Evolutionary conservation across 2,888 invertebrate species (phyloP).

Genomic region (Drosophila lutescens): DNA sequence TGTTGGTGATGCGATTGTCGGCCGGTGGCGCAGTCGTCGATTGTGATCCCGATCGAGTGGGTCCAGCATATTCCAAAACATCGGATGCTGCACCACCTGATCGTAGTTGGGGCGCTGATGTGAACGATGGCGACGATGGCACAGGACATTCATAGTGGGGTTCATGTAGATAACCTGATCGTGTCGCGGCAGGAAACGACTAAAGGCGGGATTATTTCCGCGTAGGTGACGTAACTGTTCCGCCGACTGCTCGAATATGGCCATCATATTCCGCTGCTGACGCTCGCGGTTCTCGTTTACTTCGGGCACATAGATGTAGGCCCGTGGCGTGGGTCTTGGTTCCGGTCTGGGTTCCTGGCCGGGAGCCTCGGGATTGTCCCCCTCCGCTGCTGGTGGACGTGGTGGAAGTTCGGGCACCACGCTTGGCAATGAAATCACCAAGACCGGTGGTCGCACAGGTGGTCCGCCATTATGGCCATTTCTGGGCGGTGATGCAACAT

Average conservation of each 20-base stretch:
- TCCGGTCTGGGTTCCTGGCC: conserved; percentile 36
- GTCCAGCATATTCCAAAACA: conserved; percentile 82
- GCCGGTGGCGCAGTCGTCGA: conserved; percentile 52
- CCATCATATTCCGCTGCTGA: conserved; percentile 35
- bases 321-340: conserved; percentile 39
- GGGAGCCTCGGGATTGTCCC: conserved; percentile 31
- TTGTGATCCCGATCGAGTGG: conserved; percentile 67
- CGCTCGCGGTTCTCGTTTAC: conserved; percentile 29
- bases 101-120: conserved; percentile 62
- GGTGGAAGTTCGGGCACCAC: conserved; percentile 17
- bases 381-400: conserved; percentile 33
- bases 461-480: conserved; percentile 28
- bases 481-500: conserved; percentile 23
- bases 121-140: conserved; percentile 53
- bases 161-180: conserved; percentile 77
- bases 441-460: conserved; percentile 45
- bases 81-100: conserved; percentile 77
- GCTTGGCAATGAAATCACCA: conserved; percentile 57
- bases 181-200: conserved; percentile 73
- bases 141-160: conserved; percentile 54
- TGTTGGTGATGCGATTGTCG: conserved; percentile 5
- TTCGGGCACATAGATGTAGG: conserved; percentile 53
- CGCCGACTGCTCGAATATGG: conserved; percentile 49
- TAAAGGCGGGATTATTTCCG: conserved; percentile 66
- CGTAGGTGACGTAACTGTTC: conserved; percentile 46